These are phyloP conservation scores for Esperia sulphurella DNA, from an alignment of 2,888 invertebrate genomes.

Conservation along the genomic window DNA sequence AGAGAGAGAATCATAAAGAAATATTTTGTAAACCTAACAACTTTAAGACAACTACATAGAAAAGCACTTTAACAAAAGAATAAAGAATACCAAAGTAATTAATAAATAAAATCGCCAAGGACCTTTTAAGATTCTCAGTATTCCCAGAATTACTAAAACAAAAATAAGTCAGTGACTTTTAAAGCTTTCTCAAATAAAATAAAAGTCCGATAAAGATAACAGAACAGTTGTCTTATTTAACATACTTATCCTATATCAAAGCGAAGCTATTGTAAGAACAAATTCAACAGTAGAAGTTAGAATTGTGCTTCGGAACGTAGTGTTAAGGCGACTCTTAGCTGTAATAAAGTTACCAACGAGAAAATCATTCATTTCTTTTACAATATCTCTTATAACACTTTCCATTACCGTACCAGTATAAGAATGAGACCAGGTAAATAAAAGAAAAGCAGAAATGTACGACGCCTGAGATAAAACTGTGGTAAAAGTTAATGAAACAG, in stretches of 20 bases:
- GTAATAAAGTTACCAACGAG: slow-evolving; percentile 24
- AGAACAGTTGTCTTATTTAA: slow-evolving; percentile 6
- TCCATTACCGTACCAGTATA: slow-evolving; percentile 12
- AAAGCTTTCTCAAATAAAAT: slow-evolving; percentile 9
- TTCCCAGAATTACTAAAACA: background rate
- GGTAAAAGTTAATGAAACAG: slow-evolving; percentile 12
- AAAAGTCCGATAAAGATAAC: background rate
- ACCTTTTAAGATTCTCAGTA: background rate
- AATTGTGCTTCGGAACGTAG: slow-evolving; percentile 16
- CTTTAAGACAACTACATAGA: background rate
- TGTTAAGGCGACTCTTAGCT: slow-evolving; percentile 24
- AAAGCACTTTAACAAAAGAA: background rate
- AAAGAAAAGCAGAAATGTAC: slow-evolving; percentile 17
- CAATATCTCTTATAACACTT: slow-evolving; percentile 2
- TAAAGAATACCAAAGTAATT: background rate
- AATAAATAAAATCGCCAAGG: background rate
- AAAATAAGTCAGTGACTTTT: background rate
- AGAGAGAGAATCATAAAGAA: too few species aligned
- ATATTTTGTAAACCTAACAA: too few species aligned
- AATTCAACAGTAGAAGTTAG: slow-evolving; percentile 10
- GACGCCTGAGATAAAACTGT: slow-evolving; percentile 4
- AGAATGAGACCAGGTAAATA: background rate
- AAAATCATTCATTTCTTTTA: slow-evolving; percentile 3
- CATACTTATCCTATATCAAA: slow-evolving; percentile 12
- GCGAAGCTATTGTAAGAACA: slow-evolving; percentile 3